phyloP scores from a whole-genome alignment of 2,113 vertebrate species.

The Alosa alosa region DNA sequence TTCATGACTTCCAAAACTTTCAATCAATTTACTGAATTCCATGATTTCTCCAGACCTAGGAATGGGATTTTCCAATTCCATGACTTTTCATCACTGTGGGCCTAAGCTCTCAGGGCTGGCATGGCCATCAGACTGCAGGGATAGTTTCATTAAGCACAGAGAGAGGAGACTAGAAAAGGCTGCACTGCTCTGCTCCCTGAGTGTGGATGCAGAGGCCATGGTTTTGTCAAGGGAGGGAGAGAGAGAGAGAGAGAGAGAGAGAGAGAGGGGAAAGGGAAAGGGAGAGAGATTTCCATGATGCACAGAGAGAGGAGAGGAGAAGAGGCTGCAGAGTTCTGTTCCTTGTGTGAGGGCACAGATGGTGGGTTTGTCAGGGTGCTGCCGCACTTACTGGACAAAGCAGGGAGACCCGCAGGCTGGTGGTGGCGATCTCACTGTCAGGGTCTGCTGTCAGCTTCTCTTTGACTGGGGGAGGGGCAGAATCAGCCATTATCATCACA shows the following conservation, averaged over 20 bases:
- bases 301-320: too few species aligned
- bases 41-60: too few species aligned
- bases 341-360: neutral
- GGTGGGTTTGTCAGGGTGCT: neutral
- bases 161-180: too few species aligned
- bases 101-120: too few species aligned
- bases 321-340: too few species aligned
- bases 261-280: neutral
- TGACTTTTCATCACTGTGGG: too few species aligned
- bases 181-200: too few species aligned
- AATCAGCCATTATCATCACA: slow-evolving; percentile 18
- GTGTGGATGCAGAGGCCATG: too few species aligned
- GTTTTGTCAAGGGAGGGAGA: neutral
- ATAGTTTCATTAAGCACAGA: neutral
- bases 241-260: neutral
- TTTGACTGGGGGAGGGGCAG: slow-evolving; percentile 80
- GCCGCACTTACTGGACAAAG: slow-evolving; percentile 90
- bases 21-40: too few species aligned
- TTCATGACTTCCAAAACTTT: too few species aligned
- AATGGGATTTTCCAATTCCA: too few species aligned
- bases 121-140: neutral
- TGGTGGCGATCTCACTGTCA: slow-evolving; percentile 99
- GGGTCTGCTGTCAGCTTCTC: slow-evolving; percentile 97
- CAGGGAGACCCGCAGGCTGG: slow-evolving; percentile 94
- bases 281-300: too few species aligned